Evolutionary conservation across 2,888 invertebrate genomes (phyloP).

Genomic region (Apamea crenata): DNA sequence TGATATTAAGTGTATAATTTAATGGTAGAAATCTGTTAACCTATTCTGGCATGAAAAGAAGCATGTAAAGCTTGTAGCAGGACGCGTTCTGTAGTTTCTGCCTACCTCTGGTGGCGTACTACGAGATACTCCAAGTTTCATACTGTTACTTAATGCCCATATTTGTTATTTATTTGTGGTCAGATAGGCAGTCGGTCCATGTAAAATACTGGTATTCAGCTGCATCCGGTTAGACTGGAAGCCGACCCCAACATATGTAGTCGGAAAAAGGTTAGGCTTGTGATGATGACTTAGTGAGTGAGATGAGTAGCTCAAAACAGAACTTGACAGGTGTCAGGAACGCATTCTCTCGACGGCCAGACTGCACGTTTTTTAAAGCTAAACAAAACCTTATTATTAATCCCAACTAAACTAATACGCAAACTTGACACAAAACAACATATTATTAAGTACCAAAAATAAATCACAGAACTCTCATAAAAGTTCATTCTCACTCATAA

Average conservation of each 20-base stretch:
- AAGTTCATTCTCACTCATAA: constrained; percentile 55
- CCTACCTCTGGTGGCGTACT: background rate
- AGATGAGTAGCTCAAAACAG: too few relatives aligned
- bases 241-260: too few relatives aligned
- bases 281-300: too few relatives aligned
- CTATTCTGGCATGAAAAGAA: background rate
- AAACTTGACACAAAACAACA: constrained; percentile 9
- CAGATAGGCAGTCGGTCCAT: too few relatives aligned
- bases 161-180: too few relatives aligned
- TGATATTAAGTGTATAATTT: background rate
- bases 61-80: background rate
- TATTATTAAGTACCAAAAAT: constrained; percentile 37
- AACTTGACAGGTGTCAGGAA: background rate
- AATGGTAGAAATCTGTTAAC: background rate
- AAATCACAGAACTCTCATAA: constrained; percentile 49
- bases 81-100: background rate
- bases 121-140: background rate
- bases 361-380: background rate
- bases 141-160: background rate
- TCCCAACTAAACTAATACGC: background rate
- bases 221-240: too few relatives aligned
- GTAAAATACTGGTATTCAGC: too few relatives aligned
- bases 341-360: background rate
- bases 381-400: background rate
- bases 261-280: too few relatives aligned